Percentiles rank a stretch among this genome's conserved stretches.
Evolutionary conservation across 2,113 vertebrate genomes (phyloP).

Genomic region (Passer montanus): DNA sequence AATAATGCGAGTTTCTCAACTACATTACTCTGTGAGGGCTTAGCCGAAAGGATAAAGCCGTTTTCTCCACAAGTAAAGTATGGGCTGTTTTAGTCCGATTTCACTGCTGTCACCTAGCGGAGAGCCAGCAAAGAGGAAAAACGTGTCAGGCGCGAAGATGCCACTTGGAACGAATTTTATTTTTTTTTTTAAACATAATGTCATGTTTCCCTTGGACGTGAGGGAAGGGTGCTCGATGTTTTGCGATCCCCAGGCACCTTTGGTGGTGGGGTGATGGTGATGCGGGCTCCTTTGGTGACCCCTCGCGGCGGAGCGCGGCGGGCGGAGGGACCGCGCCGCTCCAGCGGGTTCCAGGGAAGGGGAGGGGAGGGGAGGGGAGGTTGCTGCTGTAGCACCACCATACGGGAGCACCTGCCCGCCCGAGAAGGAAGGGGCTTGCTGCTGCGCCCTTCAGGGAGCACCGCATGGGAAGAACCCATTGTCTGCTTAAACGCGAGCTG

Average conservation of each 20-base stretch:
- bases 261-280: rapidly evolving
- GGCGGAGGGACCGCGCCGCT: background rate
- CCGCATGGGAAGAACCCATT: rapidly evolving
- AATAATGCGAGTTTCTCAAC: slow-evolving; percentile 17
- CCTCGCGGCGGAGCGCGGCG: background rate
- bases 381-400: too few species aligned
- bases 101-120: slow-evolving; percentile 37
- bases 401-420: background rate
- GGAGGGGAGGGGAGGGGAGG: too few species aligned
- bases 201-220: rapidly evolving
- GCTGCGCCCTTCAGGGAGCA: rapidly evolving
- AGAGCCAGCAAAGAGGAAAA: background rate
- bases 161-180: background rate
- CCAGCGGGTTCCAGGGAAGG: rapidly evolving
- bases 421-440: rapidly evolving
- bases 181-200: too few species aligned
- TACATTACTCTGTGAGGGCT: background rate
- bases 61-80: background rate
- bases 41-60: background rate
- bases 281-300: background rate
- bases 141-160: background rate
- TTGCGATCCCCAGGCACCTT: rapidly evolving
- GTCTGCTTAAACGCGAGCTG: rapidly evolving
- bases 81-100: background rate
- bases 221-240: rapidly evolving